Evolutionary conservation across 2,888 invertebrate genomes (phyloP).

Genomic region (Cantharis flavilabris): DNA sequence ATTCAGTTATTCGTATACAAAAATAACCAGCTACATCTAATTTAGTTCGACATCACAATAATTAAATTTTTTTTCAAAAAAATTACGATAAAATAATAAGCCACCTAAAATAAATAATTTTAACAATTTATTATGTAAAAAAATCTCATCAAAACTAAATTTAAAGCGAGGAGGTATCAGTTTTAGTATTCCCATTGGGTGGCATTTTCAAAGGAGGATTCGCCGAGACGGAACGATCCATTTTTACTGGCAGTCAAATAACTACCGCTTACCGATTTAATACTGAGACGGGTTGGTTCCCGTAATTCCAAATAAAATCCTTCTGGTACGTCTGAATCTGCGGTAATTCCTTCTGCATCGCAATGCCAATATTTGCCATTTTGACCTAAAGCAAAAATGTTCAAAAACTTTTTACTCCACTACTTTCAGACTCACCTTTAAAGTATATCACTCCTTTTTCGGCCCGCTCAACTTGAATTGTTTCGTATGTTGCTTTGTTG

Average conservation of each 20-base stretch:
- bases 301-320: constrained; percentile 92
- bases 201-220: constrained; percentile 75
- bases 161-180: background rate
- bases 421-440: constrained; percentile 68
- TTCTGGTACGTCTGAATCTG: constrained; percentile 81
- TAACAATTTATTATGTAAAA: background rate
- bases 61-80: background rate
- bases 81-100: constrained; percentile 8
- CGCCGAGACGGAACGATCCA: constrained; percentile 85
- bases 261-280: constrained; percentile 75
- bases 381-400: constrained; percentile 66
- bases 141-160: constrained; percentile 6
- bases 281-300: constrained; percentile 90
- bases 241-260: constrained; percentile 91
- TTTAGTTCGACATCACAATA: constrained; percentile 16
- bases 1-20: background rate
- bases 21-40: constrained; percentile 12
- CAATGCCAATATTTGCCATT: constrained; percentile 95
- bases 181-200: constrained; percentile 93
- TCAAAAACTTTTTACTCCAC: background rate
- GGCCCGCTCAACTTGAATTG: constrained; percentile 87
- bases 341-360: constrained; percentile 83
- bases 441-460: constrained; percentile 89
- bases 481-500: constrained; percentile 94
- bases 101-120: constrained; percentile 3